Base-by-base conservation (phyloP, 2,113 vertebrate species). In the Paradoxurus hermaphroditus region DNA sequence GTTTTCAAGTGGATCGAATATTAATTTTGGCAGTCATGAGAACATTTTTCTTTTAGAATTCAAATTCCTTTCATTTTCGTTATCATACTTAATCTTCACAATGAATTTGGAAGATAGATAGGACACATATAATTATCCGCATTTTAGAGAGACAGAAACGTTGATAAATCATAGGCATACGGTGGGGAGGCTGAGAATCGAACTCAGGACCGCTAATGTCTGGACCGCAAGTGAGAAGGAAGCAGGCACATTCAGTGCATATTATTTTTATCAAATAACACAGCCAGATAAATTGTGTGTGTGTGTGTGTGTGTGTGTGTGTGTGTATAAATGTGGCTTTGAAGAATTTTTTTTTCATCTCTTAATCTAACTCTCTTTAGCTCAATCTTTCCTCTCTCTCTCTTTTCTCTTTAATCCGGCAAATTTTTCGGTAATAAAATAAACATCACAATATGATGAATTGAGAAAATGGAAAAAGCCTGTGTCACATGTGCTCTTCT, bases 401-500 rank as follows among this genome's bases (percentile, higher is more conserved):
- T 97, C 62, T 96, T 94, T 70, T 96, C 70, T 98, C 95, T 34
- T 79, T 88, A 4, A 13, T 44, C 36, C 5, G 7, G 36, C 5
- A 77, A 90, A 94, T 96, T 72, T 88, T 65, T 98, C 70, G 88
- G 91, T 98, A 95, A 97, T 91, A 97, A 96, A 94, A 95, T 97
- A 96, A 89, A 1, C 36, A 91, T 46, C 81, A 62, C 77, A 97
- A 95, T 96, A 98, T 51, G 90, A 97, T 87, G 93, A 98, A 92
- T 23, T 86, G 53, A 98, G 98, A 92, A 97, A 97, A 97, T 8
- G 15, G 14, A 97, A 97, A 98, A 97, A 98, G 65, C 75, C 70
- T 93, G 82, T 93, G 93, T 93, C 97, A 96, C 94, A 94, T 97
- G 85, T 97, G 85, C 93, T 98, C 94, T 98, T 98, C 96, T 97